These are phyloP conservation scores for Psittacula cyanocephala DNA, from an alignment of 2,113 vertebrate species.

Conservation along the genomic window DNA sequence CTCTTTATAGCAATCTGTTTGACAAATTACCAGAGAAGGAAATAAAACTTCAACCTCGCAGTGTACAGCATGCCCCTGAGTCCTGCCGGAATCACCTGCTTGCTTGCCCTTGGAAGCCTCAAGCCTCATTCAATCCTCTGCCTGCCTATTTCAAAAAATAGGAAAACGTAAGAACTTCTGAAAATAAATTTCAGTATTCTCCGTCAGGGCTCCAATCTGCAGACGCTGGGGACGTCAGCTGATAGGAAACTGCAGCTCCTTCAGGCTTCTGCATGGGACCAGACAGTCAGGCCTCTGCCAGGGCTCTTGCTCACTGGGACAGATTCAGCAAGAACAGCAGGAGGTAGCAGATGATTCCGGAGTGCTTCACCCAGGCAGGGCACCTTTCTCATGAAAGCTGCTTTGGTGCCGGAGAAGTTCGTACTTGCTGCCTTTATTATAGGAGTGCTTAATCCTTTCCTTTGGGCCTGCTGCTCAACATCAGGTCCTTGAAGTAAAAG, in stretches of 20 bases:
- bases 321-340: background rate
- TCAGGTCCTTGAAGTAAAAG: background rate
- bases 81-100: background rate
- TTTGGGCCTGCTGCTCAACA: background rate
- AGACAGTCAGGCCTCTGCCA: background rate
- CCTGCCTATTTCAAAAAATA: background rate
- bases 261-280: background rate
- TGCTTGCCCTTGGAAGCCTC: background rate
- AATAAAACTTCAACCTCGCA: background rate
- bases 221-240: background rate
- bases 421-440: background rate
- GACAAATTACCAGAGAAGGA: conserved; percentile 34
- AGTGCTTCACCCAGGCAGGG: background rate
- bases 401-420: background rate
- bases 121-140: background rate
- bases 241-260: background rate
- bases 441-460: background rate
- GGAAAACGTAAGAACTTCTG: background rate
- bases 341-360: background rate
- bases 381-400: background rate
- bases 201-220: background rate
- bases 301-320: accelerated
- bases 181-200: accelerated
- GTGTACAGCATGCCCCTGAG: background rate
- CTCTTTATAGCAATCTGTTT: conserved; percentile 26